phyloP scores from a whole-genome alignment of 1,140 invertebrate genomes.

The Formica exsecta region DNA sequence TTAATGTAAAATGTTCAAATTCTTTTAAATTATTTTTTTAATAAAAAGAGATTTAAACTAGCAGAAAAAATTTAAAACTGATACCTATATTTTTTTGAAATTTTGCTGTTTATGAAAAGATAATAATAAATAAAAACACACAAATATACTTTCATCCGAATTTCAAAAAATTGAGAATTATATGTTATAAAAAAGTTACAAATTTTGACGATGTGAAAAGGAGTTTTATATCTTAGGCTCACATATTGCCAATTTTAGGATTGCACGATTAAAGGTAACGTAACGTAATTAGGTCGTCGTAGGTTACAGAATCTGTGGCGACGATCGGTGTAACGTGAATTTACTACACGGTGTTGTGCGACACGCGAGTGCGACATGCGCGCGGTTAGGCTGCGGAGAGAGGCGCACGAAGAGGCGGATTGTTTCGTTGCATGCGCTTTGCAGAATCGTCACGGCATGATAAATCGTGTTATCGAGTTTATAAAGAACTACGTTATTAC shows the following conservation, averaged over 20 bases:
- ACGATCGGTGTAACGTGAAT: constrained; percentile 75
- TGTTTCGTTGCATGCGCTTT: constrained; percentile 49
- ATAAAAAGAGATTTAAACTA: background rate
- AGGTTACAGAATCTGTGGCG: constrained; percentile 74
- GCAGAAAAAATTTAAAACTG: background rate
- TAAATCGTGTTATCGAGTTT: constrained; percentile 56
- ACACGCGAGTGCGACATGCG: constrained; percentile 63
- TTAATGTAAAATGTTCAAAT: background rate
- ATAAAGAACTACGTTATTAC: constrained; percentile 51
- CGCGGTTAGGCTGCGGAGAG: constrained; percentile 48
- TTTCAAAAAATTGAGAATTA: background rate
- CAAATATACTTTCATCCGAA: background rate
- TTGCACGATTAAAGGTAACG: constrained; percentile 59
- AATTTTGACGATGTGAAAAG: background rate
- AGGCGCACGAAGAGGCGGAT: constrained; percentile 38
- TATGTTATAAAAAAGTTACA: background rate
- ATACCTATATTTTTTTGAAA: background rate
- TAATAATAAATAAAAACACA: constrained; percentile 3
- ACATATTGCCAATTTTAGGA: background rate
- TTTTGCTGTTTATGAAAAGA: background rate
- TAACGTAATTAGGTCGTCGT: constrained; percentile 77
- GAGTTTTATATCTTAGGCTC: background rate
- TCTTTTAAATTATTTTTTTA: background rate
- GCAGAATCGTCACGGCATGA: constrained; percentile 50
- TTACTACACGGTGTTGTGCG: constrained; percentile 50